Evolutionary conservation across 2,888 invertebrate species (phyloP), one percentile per base, ranked within the genome.

Genomic region (Bembecia ichneumoniformis): DNA sequence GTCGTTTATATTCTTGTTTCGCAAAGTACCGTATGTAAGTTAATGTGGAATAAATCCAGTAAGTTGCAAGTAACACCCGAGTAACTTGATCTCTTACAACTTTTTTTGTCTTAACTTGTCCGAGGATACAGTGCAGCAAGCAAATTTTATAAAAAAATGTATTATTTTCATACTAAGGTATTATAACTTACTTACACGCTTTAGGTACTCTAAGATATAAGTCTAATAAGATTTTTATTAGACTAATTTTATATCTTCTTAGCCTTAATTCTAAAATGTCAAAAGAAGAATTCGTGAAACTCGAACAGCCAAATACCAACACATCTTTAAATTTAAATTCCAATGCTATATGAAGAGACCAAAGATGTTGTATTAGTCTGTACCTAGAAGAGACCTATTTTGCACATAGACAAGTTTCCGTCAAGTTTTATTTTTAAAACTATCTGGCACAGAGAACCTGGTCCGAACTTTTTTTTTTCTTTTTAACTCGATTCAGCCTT

Each of bases 381-480:
- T n/a, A n/a, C n/a, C n/a, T n/a, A n/a, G 28, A 28, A 10, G 13
- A 13, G 17, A 15, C 16, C 16, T 44, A 3, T 44, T 16, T 15
- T 44, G 44, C 17, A 52, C 58, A 60, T 62, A 58, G 64, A 63
- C 58, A 54, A 56, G 52, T 47, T 52, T 51, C 58, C 49, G 48
- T 56, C 52, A 50, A 52, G 59, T 61, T 61, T 62, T 61, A 59
- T 64, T 59, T 58, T 60, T 60, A 58, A 52, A 46, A 47, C 55
- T 56, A 55, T 57, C 65, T 60, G 56, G 58, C 58, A 59, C 56
- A 55, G 55, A 57, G 58, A 58, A 58, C 57, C 56, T 55, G 51
- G 55, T 51, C 56, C 55, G 57, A 57, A 54, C 55, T 62, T 58
- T 60, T 62, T 60, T 62, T 51, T 56, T 57, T 58, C 63, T 59